A percentile compares a stretch with the other conserved stretches of the same genome.
phyloP scores from a whole-genome alignment of 2,113 vertebrate genomes.

The Scophthalmus maximus region DNA sequence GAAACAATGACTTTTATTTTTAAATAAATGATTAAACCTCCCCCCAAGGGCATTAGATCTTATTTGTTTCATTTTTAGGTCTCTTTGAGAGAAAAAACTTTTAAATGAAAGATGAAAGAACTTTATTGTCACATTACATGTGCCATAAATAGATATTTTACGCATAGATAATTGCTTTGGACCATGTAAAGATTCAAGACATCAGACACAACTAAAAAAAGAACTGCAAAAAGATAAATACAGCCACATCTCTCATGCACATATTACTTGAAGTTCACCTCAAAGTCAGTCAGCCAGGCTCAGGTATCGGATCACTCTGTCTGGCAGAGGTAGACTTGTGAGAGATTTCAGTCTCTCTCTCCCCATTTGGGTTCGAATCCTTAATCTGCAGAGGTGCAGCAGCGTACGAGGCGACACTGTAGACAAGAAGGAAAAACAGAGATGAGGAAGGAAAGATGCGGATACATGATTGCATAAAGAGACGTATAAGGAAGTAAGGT shows the following conservation, averaged over 20 bases:
- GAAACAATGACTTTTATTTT: conserved; percentile 67
- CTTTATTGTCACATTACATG: conserved; percentile 37
- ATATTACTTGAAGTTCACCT: conserved; percentile 35
- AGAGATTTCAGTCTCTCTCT: conserved; percentile 85
- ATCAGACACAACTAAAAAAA: conserved; percentile 47
- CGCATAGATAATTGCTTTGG: conserved; percentile 40
- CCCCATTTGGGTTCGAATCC: conserved; percentile 86
- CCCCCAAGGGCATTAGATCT: conserved; percentile 37
- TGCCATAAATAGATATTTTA: conserved; percentile 69
- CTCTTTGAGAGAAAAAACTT: conserved; percentile 27
- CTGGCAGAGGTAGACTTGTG: conserved; percentile 87
- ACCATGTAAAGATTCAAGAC: conserved; percentile 46
- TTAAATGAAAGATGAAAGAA: conserved; percentile 43
- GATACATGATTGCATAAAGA: conserved; percentile 5
- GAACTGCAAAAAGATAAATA: conserved; percentile 45
- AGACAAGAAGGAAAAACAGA: conserved; percentile 1
- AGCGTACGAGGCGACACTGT: conserved; percentile 90
- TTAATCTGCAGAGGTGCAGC: conserved; percentile 90
- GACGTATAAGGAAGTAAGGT: conserved; percentile 5
- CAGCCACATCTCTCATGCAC: conserved; percentile 41
- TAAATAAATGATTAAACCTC: conserved; percentile 74
- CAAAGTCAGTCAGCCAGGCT: conserved; percentile 50
- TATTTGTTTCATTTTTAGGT: conserved; percentile 42
- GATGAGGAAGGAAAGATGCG: conserved; percentile 41
- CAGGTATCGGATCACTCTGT: conserved; percentile 88